Evolutionary conservation across 1,140 invertebrate species (phyloP).

Genomic region (Daktulosphaira vitifoliae): DNA sequence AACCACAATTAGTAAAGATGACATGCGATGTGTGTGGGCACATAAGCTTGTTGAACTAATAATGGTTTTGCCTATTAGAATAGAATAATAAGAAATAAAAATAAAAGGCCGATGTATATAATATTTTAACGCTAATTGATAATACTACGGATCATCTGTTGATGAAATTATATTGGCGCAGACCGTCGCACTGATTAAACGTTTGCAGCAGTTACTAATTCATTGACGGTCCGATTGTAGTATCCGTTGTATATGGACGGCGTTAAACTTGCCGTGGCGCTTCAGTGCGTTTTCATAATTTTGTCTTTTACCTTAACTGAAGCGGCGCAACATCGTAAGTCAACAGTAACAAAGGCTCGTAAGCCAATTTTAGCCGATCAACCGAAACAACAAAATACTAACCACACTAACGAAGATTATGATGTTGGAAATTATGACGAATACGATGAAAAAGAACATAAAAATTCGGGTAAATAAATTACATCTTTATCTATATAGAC

Average conservation of each 20-base stretch:
- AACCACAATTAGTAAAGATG: neutral
- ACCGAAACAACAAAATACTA: neutral
- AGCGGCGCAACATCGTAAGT: neutral
- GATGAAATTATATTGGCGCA: neutral
- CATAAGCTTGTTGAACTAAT: too few species aligned
- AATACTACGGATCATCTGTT: neutral
- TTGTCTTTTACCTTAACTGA: neutral
- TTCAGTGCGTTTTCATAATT: neutral
- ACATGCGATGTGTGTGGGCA: slow-evolving; percentile 2
- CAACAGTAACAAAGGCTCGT: neutral
- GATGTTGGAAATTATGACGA: slow-evolving; percentile 40
- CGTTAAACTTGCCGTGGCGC: neutral
- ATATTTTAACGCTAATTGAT: neutral
- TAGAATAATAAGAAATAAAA: neutral
- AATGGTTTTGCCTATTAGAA: too few species aligned
- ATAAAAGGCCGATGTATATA: neutral
- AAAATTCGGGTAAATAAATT: neutral
- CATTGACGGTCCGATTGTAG: too few species aligned
- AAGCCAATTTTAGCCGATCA: slow-evolving; percentile 2
- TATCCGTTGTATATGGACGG: too few species aligned
- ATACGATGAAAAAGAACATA: slow-evolving; percentile 42
- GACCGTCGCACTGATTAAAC: slow-evolving; percentile 11
- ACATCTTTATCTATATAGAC: too few species aligned
- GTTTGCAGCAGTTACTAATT: neutral
- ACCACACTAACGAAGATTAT: slow-evolving; percentile 3